Evolutionary conservation across 1,140 invertebrate species (phyloP).

Genomic region (Drosophila teissieri): DNA sequence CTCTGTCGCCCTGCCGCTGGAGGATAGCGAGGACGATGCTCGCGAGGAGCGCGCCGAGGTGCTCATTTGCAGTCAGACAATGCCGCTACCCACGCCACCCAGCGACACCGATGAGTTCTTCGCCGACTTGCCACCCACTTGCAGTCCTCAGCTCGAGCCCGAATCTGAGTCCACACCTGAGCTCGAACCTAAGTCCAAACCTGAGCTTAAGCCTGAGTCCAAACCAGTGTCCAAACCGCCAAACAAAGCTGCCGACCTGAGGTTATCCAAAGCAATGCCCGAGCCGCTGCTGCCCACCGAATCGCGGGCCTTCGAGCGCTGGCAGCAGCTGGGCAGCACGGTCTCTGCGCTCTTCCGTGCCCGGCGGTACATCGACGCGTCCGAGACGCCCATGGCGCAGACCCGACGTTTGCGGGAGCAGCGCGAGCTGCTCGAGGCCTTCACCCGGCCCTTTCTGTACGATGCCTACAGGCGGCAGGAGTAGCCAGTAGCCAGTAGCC

Average conservation of each 20-base stretch:
- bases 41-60: slow-evolving; percentile 57
- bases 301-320: slow-evolving; percentile 54
- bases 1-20: slow-evolving; percentile 29
- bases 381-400: slow-evolving; percentile 36
- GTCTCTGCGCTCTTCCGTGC: slow-evolving; percentile 57
- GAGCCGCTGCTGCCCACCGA: not conserved
- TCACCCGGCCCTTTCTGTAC: slow-evolving; percentile 58
- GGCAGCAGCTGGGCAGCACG: slow-evolving; percentile 54
- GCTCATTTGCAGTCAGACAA: slow-evolving; percentile 47
- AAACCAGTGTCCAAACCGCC: not conserved
- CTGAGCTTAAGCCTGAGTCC: too few relatives aligned
- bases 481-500: too few relatives aligned
- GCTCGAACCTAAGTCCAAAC: too few relatives aligned
- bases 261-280: not conserved
- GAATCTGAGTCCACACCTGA: too few relatives aligned
- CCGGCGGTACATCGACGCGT: slow-evolving; percentile 24
- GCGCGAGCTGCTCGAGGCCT: slow-evolving; percentile 57
- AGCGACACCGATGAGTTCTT: not conserved
- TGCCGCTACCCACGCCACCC: not conserved
- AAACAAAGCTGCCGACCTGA: too few relatives aligned
- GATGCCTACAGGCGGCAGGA: slow-evolving; percentile 24
- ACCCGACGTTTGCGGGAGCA: slow-evolving; percentile 53
- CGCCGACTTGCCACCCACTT: not conserved
- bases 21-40: slow-evolving; percentile 57
- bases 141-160: too few relatives aligned